Evolutionary conservation across 2,797 vertebrate genomes (phyloP).

Genomic region (Poecilia gillii): DNA sequence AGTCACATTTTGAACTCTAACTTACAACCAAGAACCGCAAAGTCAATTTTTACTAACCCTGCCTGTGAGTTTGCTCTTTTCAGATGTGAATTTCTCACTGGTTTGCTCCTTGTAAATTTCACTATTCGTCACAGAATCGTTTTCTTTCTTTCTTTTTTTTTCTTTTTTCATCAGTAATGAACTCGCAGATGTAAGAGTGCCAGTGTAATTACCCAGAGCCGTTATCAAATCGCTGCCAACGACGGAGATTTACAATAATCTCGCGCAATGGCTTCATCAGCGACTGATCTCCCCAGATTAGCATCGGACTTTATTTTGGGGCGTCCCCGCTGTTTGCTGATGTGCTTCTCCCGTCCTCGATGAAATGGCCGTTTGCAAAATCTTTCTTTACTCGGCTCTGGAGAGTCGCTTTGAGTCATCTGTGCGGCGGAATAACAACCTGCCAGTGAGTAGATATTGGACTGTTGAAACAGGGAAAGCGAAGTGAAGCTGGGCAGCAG

Average conservation of each 20-base stretch:
- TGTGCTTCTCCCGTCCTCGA: conserved; percentile 29
- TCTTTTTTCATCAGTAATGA: conserved; percentile 57
- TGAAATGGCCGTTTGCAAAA: conserved; percentile 32
- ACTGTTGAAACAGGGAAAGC: conserved; percentile 66
- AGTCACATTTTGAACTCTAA: conserved; percentile 5
- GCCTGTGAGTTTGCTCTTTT: conserved; percentile 19
- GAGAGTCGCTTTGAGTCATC: conserved; percentile 35
- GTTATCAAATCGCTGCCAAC: conserved; percentile 65
- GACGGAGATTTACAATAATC: conserved; percentile 67
- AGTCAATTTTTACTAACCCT: conserved; percentile 13
- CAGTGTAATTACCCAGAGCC: conserved; percentile 68
- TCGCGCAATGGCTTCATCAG: conserved; percentile 32
- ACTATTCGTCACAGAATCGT: conserved; percentile 47
- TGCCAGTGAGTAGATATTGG: conserved; percentile 55
- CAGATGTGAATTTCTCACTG: conserved; percentile 40
- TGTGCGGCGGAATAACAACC: conserved; percentile 43
- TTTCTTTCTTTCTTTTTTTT: conserved; percentile 26
- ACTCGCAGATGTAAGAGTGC: conserved; percentile 44
- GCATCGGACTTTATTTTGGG: conserved; percentile 38
- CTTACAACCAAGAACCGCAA: conserved; percentile 10
- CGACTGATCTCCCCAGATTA: conserved; percentile 41
- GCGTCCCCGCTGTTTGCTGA: conserved; percentile 25
- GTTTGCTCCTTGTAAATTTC: conserved; percentile 33
- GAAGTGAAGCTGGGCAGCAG: conserved; percentile 54
- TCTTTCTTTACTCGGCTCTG: conserved; percentile 46